Base-by-base conservation (phyloP, 2,797 vertebrate genomes). In the Pempheris klunzingeri region DNA sequence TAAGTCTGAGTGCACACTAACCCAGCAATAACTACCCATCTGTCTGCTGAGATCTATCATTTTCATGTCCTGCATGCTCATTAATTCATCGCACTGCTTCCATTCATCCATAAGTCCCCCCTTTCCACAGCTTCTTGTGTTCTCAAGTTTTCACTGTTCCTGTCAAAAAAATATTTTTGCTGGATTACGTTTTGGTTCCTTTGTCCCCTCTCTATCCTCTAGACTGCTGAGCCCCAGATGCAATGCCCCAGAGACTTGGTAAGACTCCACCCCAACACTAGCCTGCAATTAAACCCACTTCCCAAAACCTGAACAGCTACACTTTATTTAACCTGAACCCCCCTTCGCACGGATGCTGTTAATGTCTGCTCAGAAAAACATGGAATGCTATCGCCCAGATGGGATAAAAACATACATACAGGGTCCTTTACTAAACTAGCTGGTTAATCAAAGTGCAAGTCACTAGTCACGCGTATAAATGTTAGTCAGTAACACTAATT, bases 211-310 rank as follows among this genome's bases (percentile, higher is more conserved):
- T 81, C 53, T 67, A 20, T 84, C 85, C 77, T 90, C 72, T 81
- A 95, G 94, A 94, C 55, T 1, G 76, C 90, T 8, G 92, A 94
- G 77, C 87, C 91, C 74, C 88, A 87, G 88, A 85, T 76, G 83
- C 94, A 93, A 52, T 62, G 81, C 83, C 80, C 83, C 81, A 83
- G 88, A 92, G 93, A 95, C 76, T 76, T 87, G 94, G 94, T 95
- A 93, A 95, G 94, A 85, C 68, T 76, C 77, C 86, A 66, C 77
- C 83, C 63, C 55, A 17, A 84, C 81, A 83, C 75, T 4, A 43
- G 4, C 76, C 70, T 49, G 59, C 53, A 49, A 62, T 71, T 62
- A 74, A 72, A 79, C 69, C 71, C 73, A 10, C 58, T 4, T 44
- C 46, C 46, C 52, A 1, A 41, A 28, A 26, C 8, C 9, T 39